phyloP scores from a whole-genome alignment of 1,140 invertebrate genomes.

The Andricus grossulariae region DNA sequence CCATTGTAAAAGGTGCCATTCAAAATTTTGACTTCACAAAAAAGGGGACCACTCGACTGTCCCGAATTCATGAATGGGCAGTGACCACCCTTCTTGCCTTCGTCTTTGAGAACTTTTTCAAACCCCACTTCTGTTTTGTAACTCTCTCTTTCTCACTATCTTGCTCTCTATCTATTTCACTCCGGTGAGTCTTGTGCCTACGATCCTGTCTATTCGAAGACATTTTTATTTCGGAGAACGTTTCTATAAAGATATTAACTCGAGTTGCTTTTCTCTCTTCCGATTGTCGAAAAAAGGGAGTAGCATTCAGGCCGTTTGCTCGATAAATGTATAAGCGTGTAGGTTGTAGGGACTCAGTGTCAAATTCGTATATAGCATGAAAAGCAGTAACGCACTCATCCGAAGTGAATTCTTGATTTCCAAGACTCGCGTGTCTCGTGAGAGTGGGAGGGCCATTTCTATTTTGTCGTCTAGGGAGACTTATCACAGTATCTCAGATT shows the following conservation, averaged over 20 bases:
- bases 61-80: conserved; percentile 54
- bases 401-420: conserved; percentile 19
- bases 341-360: conserved; percentile 25
- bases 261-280: conserved; percentile 29
- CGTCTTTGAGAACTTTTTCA: neutral
- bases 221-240: conserved; percentile 58
- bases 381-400: conserved; percentile 29
- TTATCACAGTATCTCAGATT: conserved; percentile 22
- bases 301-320: neutral
- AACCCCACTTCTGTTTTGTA: neutral
- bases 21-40: conserved; percentile 55
- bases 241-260: conserved; percentile 62
- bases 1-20: conserved; percentile 51
- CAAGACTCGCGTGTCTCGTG: conserved; percentile 8
- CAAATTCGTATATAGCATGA: conserved; percentile 22
- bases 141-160: conserved; percentile 40
- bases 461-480: neutral
- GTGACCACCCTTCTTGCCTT: conserved; percentile 40
- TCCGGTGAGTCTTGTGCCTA: neutral
- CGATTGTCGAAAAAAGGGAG: conserved; percentile 20
- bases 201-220: conserved; percentile 40
- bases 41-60: conserved; percentile 60
- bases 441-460: neutral
- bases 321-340: conserved; percentile 31
- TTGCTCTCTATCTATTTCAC: neutral